Base-by-base conservation (phyloP, 2,113 vertebrate genomes). In the Sclerurus mexicanus region DNA sequence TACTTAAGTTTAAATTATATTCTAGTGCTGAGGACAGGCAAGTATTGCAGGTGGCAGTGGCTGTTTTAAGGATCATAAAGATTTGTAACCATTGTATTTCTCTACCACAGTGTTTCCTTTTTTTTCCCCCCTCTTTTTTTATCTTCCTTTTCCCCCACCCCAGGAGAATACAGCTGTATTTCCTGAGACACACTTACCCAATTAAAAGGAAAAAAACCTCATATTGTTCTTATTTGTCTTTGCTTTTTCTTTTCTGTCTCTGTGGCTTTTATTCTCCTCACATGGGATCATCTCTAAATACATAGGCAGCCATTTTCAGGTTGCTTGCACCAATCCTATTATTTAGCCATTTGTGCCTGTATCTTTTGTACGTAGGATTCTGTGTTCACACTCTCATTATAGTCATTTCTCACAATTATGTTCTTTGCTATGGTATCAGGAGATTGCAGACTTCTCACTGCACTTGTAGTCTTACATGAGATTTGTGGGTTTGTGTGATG, bases 381-480 rank as follows among this genome's bases (percentile, higher is more conserved):
- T 78, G 33, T 71, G 30, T 81, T 85, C 86, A 52, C 35, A 74
- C 50, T 90, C 67, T 93, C 94, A 91, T 85, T 72, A 49, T 47
- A 89, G 47, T 72, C 1, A 85, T 95, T 93, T 85, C 80, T 96
- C 59, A 49, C 56, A 92, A 85, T 92, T 95, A 89, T 37, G 11
- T 60, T 59, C 68, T 89, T 87, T 92, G 27, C 83, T 89, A 78
- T 86, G 44, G 56, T 74, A 82, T 91, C 39, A 78, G 76, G 88
- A 93, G 63, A 92, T 86, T 89, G 47, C 35, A 85, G 76, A 28
- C 35, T 95, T 80, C 68, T 80, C 10, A 30, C 39, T 67, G 35
- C 33, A 53, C 59, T 93, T 35, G 28, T 23, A 42, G 67, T 53
- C 59, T 46, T 72, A 33, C 64, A 23, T 12, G 47, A 90, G 42